phyloP scores from a whole-genome alignment of 2,888 invertebrate genomes.

The Serrognathus titanus region DNA sequence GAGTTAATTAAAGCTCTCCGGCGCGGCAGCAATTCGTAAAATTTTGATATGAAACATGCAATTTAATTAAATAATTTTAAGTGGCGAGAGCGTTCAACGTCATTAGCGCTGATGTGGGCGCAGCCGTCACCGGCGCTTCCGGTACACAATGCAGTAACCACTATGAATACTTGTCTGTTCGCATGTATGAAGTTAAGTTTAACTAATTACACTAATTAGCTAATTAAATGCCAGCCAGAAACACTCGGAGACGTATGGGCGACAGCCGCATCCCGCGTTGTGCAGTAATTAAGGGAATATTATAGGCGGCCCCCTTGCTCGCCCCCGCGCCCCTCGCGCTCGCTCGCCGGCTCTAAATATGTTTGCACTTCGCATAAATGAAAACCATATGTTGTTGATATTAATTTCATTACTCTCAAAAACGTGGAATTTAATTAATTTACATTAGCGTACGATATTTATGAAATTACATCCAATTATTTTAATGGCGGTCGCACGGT shows the following conservation, averaged over 20 bases:
- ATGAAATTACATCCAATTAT: constrained; percentile 8
- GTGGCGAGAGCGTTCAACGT: constrained; percentile 6
- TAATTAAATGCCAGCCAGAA: constrained; percentile 45
- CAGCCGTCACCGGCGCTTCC: constrained; percentile 17
- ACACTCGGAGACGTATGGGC: constrained; percentile 32
- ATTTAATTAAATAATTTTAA: constrained; percentile 17
- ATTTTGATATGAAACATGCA: constrained; percentile 2
- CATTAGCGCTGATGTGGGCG: constrained; percentile 9
- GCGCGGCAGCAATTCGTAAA: not conserved
- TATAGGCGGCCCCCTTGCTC: constrained; percentile 23
- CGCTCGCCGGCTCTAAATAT: constrained; percentile 29
- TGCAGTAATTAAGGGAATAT: constrained; percentile 39
- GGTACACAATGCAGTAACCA: constrained; percentile 23
- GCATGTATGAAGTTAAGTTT: constrained; percentile 38
- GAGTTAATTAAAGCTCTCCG: not conserved
- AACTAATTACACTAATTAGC: constrained; percentile 48
- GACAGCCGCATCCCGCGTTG: constrained; percentile 32
- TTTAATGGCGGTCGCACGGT: not conserved
- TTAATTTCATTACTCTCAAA: constrained; percentile 17
- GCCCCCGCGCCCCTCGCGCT: not conserved
- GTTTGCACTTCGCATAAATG: constrained; percentile 35
- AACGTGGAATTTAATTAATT: constrained; percentile 17
- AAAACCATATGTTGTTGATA: constrained; percentile 32
- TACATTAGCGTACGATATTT: constrained; percentile 10
- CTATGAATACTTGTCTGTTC: constrained; percentile 31